Evolutionary conservation across 2,113 vertebrate genomes (phyloP).

Genomic region (Corythornis madagascariensis): DNA sequence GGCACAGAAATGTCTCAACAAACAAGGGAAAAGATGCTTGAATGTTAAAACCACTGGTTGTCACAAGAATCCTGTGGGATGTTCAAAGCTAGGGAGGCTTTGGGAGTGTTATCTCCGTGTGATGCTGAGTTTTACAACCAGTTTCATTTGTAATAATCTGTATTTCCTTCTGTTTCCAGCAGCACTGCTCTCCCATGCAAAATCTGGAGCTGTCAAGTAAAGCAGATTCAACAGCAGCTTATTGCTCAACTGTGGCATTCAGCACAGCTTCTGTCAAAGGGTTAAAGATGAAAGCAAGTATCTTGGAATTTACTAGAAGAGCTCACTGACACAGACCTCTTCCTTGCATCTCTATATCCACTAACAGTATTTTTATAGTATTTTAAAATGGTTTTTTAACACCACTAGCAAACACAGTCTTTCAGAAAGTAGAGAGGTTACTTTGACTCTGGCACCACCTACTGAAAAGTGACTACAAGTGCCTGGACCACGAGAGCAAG

Average conservation of each 20-base stretch:
- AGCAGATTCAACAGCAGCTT: neutral
- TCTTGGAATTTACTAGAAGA: neutral
- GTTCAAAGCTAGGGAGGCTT: neutral
- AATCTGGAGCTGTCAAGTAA: neutral
- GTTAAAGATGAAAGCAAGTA: neutral
- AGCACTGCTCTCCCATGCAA: neutral
- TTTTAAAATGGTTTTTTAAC: neutral
- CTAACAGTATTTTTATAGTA: neutral
- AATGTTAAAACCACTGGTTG: neutral
- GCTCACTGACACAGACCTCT: neutral
- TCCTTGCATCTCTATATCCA: neutral
- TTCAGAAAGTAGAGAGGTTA: neutral
- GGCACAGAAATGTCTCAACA: neutral
- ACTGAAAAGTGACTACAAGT: slow-evolving; percentile 34
- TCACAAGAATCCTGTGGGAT: neutral
- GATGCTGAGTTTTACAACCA: neutral
- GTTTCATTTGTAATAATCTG: neutral
- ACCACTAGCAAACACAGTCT: neutral
- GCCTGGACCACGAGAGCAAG: neutral
- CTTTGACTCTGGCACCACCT: slow-evolving; percentile 71
- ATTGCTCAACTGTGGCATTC: neutral
- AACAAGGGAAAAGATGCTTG: neutral
- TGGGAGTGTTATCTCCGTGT: neutral
- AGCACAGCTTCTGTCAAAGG: neutral
- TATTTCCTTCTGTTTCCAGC: neutral